These are phyloP conservation scores for Pinna nobilis DNA, from an alignment of 1,140 invertebrate genomes.

Conservation along the genomic window DNA sequence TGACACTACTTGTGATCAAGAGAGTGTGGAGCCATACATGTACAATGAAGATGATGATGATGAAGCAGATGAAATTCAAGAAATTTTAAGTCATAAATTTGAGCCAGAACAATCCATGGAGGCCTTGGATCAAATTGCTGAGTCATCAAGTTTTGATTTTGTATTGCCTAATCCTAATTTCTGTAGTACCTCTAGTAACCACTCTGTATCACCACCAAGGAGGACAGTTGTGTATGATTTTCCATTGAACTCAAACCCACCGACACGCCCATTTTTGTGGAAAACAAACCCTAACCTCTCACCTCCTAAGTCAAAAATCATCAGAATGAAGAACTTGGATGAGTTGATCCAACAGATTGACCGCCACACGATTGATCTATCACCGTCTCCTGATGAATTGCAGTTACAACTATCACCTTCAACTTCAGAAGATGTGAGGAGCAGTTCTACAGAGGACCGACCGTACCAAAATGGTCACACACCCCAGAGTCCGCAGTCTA, in stretches of 20 bases:
- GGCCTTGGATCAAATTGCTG: slow-evolving; percentile 63
- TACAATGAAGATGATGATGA: slow-evolving; percentile 66
- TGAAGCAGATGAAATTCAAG: slow-evolving; percentile 65
- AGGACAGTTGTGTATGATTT: slow-evolving; percentile 45
- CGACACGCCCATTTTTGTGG: slow-evolving; percentile 48
- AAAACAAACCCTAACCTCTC: slow-evolving; percentile 50
- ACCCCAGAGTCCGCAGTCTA: slow-evolving; percentile 62
- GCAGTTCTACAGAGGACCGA: slow-evolving; percentile 64
- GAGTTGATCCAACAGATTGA: slow-evolving; percentile 62
- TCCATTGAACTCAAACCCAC: slow-evolving; percentile 26
- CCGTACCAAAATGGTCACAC: slow-evolving; percentile 51
- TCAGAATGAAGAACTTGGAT: slow-evolving; percentile 63
- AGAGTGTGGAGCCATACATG: slow-evolving; percentile 58
- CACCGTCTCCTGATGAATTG: slow-evolving; percentile 67
- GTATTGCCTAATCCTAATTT: slow-evolving; percentile 59
- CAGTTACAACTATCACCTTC: slow-evolving; percentile 64
- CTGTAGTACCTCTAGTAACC: slow-evolving; percentile 27
- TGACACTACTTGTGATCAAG: slow-evolving; percentile 52
- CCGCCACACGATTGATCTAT: slow-evolving; percentile 66
- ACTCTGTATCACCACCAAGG: slow-evolving; percentile 51
- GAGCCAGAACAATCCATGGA: slow-evolving; percentile 59
- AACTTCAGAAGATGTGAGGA: slow-evolving; percentile 66
- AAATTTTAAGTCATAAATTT: slow-evolving; percentile 60
- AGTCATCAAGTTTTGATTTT: slow-evolving; percentile 69
- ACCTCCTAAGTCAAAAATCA: slow-evolving; percentile 63